phyloP scores from a whole-genome alignment of 1,140 invertebrate species.

The Pogonomyrmex californicus region DNA sequence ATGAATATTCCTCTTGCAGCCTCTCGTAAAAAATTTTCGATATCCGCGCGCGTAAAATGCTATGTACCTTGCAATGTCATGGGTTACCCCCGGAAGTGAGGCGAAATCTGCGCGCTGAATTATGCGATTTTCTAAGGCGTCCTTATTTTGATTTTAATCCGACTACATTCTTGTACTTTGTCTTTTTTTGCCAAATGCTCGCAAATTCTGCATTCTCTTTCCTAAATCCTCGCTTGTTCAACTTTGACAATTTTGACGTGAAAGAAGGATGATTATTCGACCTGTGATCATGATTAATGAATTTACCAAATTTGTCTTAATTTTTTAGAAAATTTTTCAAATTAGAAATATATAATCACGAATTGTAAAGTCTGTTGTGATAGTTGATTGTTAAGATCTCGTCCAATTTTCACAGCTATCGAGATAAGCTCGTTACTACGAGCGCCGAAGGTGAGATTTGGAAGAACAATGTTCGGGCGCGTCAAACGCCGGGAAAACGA shows the following conservation, averaged over 20 bases:
- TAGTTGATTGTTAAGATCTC: background rate
- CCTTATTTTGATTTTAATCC: background rate
- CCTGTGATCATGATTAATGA: background rate
- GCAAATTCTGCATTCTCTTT: background rate
- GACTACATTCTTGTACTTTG: background rate
- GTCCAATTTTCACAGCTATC: background rate
- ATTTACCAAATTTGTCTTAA: background rate
- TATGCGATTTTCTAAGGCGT: background rate
- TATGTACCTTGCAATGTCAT: too few relatives aligned
- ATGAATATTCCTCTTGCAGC: constrained; percentile 33
- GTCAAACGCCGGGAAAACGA: constrained; percentile 59
- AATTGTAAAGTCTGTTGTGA: background rate
- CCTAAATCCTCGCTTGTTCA: background rate
- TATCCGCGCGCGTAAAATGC: background rate
- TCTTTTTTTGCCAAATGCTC: background rate
- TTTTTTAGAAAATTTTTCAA: background rate
- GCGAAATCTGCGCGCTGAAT: background rate
- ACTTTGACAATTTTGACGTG: background rate
- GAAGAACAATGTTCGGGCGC: background rate
- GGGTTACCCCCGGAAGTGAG: background rate
- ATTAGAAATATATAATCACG: background rate
- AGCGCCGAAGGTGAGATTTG: background rate
- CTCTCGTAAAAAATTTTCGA: constrained; percentile 25
- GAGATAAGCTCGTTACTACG: background rate
- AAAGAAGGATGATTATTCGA: background rate